A percentile compares a stretch with the other conserved stretches of the same genome.
Evolutionary conservation across 2,113 vertebrate species (phyloP).

Genomic region (Pandion haliaetus): DNA sequence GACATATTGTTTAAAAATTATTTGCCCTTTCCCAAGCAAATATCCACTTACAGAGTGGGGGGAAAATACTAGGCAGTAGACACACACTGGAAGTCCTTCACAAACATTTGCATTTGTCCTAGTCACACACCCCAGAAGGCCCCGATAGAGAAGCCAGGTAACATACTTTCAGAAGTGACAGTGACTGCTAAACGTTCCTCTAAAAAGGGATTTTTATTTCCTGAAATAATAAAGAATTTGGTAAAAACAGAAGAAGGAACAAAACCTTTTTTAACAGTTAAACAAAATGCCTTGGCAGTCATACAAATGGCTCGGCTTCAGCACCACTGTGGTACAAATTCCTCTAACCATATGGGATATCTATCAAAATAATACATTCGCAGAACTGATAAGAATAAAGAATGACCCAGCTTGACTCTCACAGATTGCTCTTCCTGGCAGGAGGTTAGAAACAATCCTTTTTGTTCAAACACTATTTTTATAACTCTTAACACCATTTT

Average conservation of each 20-base stretch:
- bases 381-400: conserved; percentile 16
- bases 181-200: background rate
- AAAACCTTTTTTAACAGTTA: background rate
- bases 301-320: background rate
- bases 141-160: background rate
- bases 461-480: background rate
- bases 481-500: background rate
- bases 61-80: background rate
- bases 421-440: background rate
- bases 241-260: background rate
- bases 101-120: background rate
- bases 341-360: conserved; percentile 23
- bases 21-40: background rate
- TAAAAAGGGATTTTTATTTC: background rate
- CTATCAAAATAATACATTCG: conserved; percentile 8
- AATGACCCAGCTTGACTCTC: background rate
- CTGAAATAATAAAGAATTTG: background rate
- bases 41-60: background rate
- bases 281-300: background rate
- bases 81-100: background rate
- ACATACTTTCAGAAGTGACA: background rate
- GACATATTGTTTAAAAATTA: background rate
- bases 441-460: background rate
- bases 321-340: background rate
- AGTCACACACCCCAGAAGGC: background rate